Conservation (phyloP, 2,113 vertebrate genomes). For the Eurypyga helias region DNA sequence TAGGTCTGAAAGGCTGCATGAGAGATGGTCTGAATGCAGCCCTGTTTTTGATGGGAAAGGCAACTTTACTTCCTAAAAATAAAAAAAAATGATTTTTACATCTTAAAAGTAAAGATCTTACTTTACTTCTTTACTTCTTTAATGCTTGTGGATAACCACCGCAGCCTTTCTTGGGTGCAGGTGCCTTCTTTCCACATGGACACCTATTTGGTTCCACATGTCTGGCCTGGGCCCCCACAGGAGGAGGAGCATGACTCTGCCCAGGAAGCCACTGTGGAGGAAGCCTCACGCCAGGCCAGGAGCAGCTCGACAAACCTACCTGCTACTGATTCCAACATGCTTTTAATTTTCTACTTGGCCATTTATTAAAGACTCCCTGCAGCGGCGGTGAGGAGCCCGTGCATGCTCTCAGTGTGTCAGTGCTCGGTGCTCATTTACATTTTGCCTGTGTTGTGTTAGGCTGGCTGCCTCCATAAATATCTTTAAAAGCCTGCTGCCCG, state of each 20-base stretch:
- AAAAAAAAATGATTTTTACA: neutral
- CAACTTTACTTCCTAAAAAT: neutral
- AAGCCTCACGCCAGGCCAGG: rapidly evolving
- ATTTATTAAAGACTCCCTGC: neutral
- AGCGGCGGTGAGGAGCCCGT: rapidly evolving
- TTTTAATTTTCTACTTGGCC: neutral
- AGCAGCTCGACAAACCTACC: neutral
- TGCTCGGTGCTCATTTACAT: neutral
- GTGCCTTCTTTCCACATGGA: neutral
- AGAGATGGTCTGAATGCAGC: neutral
- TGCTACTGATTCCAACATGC: neutral
- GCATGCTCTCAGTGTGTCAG: neutral
- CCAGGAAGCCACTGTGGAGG: rapidly evolving
- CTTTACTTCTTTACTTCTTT: neutral
- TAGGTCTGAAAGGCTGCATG: neutral
- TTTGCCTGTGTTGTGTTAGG: neutral
- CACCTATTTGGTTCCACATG: rapidly evolving
- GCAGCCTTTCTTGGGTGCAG: neutral
- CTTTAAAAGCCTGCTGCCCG: neutral
- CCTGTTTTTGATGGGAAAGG: neutral
- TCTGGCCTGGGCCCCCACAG: neutral
- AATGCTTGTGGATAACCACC: neutral
- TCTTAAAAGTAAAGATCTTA: neutral
- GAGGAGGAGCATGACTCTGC: neutral
- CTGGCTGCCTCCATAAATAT: neutral